Conservation (phyloP, 2,888 invertebrate genomes). For the Anorthoa munda region DNA sequence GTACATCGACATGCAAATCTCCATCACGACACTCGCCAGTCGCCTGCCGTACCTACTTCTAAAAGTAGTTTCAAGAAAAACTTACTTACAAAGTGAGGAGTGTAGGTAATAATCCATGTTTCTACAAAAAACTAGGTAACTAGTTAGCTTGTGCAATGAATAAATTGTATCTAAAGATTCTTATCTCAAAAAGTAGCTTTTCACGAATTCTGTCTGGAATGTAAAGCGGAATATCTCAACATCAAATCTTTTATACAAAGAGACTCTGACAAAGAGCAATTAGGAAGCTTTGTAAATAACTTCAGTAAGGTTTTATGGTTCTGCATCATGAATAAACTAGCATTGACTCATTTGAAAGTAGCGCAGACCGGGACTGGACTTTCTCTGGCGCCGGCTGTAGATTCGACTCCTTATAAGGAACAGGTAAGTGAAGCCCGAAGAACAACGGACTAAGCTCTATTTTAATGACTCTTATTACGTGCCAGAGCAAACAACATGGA, state of each 20-base stretch:
- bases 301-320: constrained; percentile 49
- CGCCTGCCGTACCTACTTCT: constrained; percentile 48
- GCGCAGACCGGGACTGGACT: constrained; percentile 49
- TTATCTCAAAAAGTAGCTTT: constrained; percentile 67
- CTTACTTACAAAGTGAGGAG: constrained; percentile 65
- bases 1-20: constrained; percentile 79
- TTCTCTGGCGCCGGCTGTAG: constrained; percentile 64
- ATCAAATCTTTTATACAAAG: constrained; percentile 61
- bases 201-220: constrained; percentile 67
- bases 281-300: constrained; percentile 63
- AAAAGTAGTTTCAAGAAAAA: constrained; percentile 75
- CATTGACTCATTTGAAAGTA: constrained; percentile 60
- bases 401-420: constrained; percentile 66
- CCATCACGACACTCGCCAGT: constrained; percentile 73
- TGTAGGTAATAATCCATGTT: constrained; percentile 66
- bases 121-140: constrained; percentile 63
- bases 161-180: constrained; percentile 66
- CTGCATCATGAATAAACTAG: constrained; percentile 55
- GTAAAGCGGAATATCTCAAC: constrained; percentile 61
- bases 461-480: constrained; percentile 64
- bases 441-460: constrained; percentile 54
- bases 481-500: constrained; percentile 47
- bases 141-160: constrained; percentile 65
- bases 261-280: constrained; percentile 63
- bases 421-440: constrained; percentile 54